phyloP scores from a whole-genome alignment of 2,888 invertebrate genomes.

The Leptinotarsa peninsularis region DNA sequence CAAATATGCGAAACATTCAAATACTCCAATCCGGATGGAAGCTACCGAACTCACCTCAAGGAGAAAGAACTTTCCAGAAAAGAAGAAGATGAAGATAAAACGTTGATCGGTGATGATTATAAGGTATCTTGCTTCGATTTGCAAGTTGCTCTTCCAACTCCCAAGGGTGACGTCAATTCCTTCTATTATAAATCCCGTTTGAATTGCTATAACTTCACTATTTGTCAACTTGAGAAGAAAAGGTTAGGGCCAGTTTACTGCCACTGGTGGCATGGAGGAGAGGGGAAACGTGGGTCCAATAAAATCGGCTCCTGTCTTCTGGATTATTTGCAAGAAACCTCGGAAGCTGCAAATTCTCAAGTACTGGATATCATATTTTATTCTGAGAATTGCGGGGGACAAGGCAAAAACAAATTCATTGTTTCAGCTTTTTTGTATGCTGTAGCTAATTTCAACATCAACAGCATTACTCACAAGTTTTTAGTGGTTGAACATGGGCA shows the following conservation, averaged over 20 bases:
- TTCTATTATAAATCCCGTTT: constrained; percentile 51
- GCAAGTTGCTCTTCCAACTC: constrained; percentile 47
- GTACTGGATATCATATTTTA: constrained; percentile 35
- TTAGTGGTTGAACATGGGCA: constrained; percentile 14
- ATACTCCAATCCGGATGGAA: constrained; percentile 27
- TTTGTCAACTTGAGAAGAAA: constrained; percentile 49
- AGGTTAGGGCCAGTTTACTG: constrained; percentile 40
- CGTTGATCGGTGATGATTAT: constrained; percentile 12
- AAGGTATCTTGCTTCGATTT: constrained; percentile 40
- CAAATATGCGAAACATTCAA: constrained; percentile 28
- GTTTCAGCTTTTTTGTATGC: constrained; percentile 28
- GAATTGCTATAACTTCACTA: constrained; percentile 53
- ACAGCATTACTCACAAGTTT: constrained; percentile 29
- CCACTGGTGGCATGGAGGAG: constrained; percentile 50
- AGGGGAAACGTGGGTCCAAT: constrained; percentile 50
- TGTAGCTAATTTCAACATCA: constrained; percentile 25
- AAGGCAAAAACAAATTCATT: constrained; percentile 28
- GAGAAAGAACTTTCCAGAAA: constrained; percentile 30
- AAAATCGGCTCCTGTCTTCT: constrained; percentile 44
- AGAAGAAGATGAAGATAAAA: constrained; percentile 36
- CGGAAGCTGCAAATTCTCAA: constrained; percentile 27
- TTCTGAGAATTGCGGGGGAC: constrained; percentile 25
- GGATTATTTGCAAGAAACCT: constrained; percentile 29
- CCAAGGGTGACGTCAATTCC: constrained; percentile 43
- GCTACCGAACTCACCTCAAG: constrained; percentile 26